Base-by-base conservation (phyloP, 2,797 vertebrate genomes). In the Merluccius polli region DNA sequence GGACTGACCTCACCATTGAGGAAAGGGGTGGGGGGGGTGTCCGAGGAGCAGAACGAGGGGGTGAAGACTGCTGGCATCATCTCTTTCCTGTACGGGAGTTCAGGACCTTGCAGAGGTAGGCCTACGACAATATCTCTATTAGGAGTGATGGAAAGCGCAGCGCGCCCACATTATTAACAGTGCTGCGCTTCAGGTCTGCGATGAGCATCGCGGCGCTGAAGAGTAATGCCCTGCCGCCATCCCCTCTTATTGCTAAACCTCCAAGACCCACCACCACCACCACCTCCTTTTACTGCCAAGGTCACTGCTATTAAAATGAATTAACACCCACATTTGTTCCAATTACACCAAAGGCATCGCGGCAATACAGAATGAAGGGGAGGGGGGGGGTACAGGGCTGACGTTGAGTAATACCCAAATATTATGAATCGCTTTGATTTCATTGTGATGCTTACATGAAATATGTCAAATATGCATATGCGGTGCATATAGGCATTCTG, bases 61-160 rank as follows among this genome's bases (percentile, higher is more conserved):
- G 86, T 87, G 82, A 83, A 75, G 81, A 79, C 70, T 80, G 44
- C 74, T 48, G 74, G 69, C 75, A 9, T 83, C 83, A 89, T 92
- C 82, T 86, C 89, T 87, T 88, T 84, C 77, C 81, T 70, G 68
- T 70, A 36, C 71, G 78, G 52, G 59, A 27, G 81, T 77, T 63
- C 81, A 78, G 76, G 86, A 81, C 84, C 78, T 72, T 41, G 85
- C 86, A 86, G 85, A 84, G 81, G 87, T 86, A 86, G 74, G 4
- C 72, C 81, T 83, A 80, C 89, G 89, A 90, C 91, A 89, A 90
- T 89, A 90, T 91, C 89, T 92, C 88, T 90, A 90, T 92, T 91
- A 92, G 79, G 79, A 87, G 84, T 92, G 92, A 93, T 92, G 88
- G 92, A 92, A 83, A 85, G 89, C 65, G 75, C 88, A 87, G 90